phyloP scores from a whole-genome alignment of 1,140 invertebrate genomes.

The Drosophila simulans region DNA sequence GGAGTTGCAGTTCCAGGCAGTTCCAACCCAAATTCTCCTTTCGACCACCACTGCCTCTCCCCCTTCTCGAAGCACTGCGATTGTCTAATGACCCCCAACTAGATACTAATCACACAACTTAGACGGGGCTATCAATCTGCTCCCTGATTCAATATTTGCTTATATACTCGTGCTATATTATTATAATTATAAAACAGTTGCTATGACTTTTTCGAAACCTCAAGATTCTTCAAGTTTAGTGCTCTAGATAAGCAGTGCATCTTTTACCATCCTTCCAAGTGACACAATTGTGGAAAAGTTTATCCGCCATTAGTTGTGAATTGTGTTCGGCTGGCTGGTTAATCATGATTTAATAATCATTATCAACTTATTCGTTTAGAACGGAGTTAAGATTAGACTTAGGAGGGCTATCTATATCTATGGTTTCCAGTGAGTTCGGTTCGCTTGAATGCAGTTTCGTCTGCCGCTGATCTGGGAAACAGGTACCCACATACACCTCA shows the following conservation, averaged over 20 bases:
- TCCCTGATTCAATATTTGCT: neutral
- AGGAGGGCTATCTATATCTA: neutral
- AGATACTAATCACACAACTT: neutral
- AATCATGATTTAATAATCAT: too few species aligned
- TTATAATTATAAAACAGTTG: too few species aligned
- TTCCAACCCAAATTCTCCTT: neutral
- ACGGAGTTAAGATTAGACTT: conserved; percentile 7
- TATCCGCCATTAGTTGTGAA: too few species aligned
- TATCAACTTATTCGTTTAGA: neutral
- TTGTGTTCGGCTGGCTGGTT: too few species aligned
- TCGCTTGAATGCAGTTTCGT: conserved; percentile 24
- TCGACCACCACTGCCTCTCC: neutral
- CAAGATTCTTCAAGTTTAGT: too few species aligned
- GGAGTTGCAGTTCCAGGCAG: neutral
- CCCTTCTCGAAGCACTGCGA: neutral
- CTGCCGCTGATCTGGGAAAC: conserved; percentile 8
- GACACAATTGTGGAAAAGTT: too few species aligned
- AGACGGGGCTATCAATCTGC: neutral
- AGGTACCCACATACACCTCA: conserved; percentile 2
- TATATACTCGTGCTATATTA: neutral
- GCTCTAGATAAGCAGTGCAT: neutral
- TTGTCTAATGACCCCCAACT: neutral
- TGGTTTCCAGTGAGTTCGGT: conserved; percentile 1
- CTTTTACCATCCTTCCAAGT: too few species aligned
- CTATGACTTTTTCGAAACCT: neutral